phyloP scores from a whole-genome alignment of 2,797 vertebrate species.

The Sandelia bainsii region DNA sequence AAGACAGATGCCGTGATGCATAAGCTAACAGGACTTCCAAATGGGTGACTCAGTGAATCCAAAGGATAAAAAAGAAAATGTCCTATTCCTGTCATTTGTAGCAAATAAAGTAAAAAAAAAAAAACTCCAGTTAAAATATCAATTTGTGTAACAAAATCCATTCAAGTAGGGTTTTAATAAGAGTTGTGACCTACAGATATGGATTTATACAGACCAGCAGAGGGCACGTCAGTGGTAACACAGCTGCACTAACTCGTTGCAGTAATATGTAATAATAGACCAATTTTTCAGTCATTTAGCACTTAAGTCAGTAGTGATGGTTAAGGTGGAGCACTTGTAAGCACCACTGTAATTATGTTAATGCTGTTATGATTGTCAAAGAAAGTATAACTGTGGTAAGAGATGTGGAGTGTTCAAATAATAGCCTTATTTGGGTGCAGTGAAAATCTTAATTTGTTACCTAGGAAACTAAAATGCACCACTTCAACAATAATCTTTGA shows the following conservation, averaged over 20 bases:
- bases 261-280: too few relatives aligned
- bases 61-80: neutral
- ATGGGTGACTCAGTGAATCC: neutral
- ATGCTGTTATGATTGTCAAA: neutral
- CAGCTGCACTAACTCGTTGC: neutral
- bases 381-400: neutral
- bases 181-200: too few relatives aligned
- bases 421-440: neutral
- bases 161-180: too few relatives aligned
- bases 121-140: too few relatives aligned
- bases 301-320: neutral
- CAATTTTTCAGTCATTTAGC: too few relatives aligned
- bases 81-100: too few relatives aligned
- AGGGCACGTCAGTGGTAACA: neutral
- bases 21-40: conserved; percentile 15
- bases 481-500: neutral
- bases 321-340: conserved; percentile 3
- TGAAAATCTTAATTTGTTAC: neutral
- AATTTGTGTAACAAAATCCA: too few relatives aligned
- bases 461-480: neutral
- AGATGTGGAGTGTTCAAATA: neutral
- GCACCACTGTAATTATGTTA: neutral
- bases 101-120: too few relatives aligned
- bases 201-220: too few relatives aligned
- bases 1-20: conserved; percentile 17